Percentiles rank a stretch among this genome's conserved stretches.
Evolutionary conservation across 1,140 invertebrate genomes (phyloP).

Genomic region (Potamilus streckersoni): DNA sequence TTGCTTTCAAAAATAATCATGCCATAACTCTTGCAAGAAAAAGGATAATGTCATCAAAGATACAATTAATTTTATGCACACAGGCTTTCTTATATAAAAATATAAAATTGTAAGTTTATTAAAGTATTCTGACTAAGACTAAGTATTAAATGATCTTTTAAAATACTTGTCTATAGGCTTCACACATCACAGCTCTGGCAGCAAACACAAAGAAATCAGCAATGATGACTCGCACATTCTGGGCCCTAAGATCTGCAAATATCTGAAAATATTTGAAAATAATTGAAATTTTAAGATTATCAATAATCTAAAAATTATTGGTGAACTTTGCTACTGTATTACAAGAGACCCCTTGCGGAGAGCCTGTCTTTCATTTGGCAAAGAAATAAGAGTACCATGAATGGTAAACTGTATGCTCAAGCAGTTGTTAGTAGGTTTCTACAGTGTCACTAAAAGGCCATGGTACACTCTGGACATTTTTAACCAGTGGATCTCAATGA

Average conservation of each 20-base stretch:
- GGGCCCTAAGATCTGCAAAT: slow-evolving; percentile 77
- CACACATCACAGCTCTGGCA: slow-evolving; percentile 80
- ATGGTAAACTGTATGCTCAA: not conserved
- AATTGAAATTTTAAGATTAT: not conserved
- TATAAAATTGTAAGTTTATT: not conserved
- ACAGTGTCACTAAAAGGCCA: too few relatives aligned
- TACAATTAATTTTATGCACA: not conserved
- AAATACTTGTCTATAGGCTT: slow-evolving; percentile 77
- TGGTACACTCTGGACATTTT: too few relatives aligned
- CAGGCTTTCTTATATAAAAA: not conserved
- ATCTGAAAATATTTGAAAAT: slow-evolving; percentile 70
- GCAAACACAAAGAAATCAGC: slow-evolving; percentile 80
- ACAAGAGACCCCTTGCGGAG: not conserved
- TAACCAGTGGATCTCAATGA: not conserved
- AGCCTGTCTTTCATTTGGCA: not conserved
- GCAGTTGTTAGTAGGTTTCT: too few relatives aligned
- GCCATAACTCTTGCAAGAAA: too few relatives aligned
- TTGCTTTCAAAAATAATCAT: not conserved
- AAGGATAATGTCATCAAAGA: not conserved
- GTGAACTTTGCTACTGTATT: not conserved
- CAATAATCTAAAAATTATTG: not conserved
- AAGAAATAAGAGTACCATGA: not conserved
- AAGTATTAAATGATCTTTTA: not conserved
- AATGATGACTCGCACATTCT: slow-evolving; percentile 80
- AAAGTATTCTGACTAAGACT: not conserved